Evolutionary conservation across 2,113 vertebrate genomes (phyloP).

Genomic region (Paratilapia polleni): DNA sequence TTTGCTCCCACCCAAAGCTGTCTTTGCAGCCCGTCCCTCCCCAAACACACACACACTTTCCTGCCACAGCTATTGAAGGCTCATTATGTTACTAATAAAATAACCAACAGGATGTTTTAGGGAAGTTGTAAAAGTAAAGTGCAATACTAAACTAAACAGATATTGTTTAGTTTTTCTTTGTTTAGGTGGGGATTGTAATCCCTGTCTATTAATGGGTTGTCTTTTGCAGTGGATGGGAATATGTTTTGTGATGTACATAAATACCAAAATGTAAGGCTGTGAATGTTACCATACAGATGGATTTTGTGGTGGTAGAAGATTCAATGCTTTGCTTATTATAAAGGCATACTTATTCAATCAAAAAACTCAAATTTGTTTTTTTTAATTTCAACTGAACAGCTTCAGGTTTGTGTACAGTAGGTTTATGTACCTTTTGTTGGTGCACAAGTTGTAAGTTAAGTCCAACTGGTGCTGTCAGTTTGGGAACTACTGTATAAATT

Average conservation of each 20-base stretch:
- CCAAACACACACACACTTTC: not conserved
- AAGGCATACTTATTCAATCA: not conserved
- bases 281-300: not conserved
- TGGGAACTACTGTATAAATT: conserved; percentile 19
- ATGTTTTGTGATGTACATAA: not conserved
- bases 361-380: not conserved
- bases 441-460: conserved; percentile 33
- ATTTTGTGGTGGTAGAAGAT: not conserved
- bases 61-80: not conserved
- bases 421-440: conserved; percentile 40
- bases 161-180: not conserved
- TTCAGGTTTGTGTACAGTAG: conserved; percentile 7
- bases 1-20: not conserved
- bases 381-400: conserved; percentile 22
- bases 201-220: not conserved
- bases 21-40: not conserved
- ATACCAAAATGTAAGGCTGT: not conserved
- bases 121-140: not conserved
- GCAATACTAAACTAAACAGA: not conserved
- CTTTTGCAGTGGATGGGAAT: not conserved
- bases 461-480: conserved; percentile 23
- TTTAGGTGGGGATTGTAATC: not conserved
- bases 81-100: not conserved
- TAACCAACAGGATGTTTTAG: not conserved
- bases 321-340: not conserved